These are phyloP conservation scores for Syncerus caffer DNA, from an alignment of 2,797 vertebrate genomes.

Conservation along the genomic window DNA sequence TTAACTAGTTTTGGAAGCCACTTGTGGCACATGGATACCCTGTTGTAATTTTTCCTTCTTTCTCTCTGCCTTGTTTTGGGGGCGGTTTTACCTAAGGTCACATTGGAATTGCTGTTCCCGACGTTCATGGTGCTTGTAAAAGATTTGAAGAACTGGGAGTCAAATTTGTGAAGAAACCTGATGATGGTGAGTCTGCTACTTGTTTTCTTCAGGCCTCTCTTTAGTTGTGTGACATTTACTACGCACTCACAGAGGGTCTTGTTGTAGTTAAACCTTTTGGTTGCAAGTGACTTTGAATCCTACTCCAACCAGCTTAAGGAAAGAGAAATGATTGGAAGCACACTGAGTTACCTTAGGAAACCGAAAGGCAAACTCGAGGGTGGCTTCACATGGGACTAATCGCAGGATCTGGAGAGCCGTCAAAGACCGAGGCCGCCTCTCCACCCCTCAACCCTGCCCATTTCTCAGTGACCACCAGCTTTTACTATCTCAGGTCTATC, in stretches of 20 bases:
- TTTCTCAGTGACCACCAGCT: not conserved
- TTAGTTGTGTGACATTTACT: not conserved
- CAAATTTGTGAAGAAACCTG: slow-evolving; percentile 96
- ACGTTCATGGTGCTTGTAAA: slow-evolving; percentile 93
- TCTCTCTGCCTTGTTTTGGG: not conserved
- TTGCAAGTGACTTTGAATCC: not conserved
- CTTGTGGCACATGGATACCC: not conserved
- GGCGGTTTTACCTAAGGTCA: slow-evolving; percentile 86
- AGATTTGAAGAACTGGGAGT: slow-evolving; percentile 95
- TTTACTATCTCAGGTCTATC: not conserved
- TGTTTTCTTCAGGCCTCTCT: not conserved
- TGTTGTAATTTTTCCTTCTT: slow-evolving; percentile 29
- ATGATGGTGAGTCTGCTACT: slow-evolving; percentile 88
- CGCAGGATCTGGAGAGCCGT: not conserved
- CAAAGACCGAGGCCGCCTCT: not conserved
- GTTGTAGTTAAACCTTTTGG: not conserved
- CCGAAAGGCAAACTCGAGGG: not conserved
- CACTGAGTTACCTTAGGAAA: not conserved
- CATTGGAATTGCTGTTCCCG: slow-evolving; percentile 96
- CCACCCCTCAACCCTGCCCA: not conserved
- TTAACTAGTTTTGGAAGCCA: not conserved
- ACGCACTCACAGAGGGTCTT: not conserved
- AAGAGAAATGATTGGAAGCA: not conserved
- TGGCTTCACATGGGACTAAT: not conserved
- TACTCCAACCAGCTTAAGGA: not conserved